Evolutionary conservation across 2,113 vertebrate genomes (phyloP), one percentile per base, ranked within the genome.

Genomic region (Strix aluco): DNA sequence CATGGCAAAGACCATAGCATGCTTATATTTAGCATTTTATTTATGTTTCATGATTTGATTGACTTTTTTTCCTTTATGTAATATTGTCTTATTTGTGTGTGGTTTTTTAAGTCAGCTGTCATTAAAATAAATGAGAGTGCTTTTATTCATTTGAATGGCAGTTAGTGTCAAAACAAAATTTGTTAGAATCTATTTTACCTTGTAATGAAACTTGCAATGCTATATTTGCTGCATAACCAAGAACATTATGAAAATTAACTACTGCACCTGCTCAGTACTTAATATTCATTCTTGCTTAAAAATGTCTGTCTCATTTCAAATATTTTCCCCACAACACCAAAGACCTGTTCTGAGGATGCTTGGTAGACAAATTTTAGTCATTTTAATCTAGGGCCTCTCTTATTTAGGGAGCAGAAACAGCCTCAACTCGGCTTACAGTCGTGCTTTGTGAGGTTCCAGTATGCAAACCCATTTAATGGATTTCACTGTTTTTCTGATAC

Each of bases 151-250:
- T 94, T 94, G 96, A 97, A 77, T 96, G 96, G 87, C 97, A 97
- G 92, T 91, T 86, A 79, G 71, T 94, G 96, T 97, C 96, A 97
- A 95, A 97, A 94, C 91, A 96, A 83, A 96, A 95, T 96, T 94
- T 95, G 85, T 94, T 92, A 95, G 72, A 38, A 65, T 92, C 72
- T 94, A 30, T 94, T 97, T 95, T 95, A 81, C 81, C 87, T 94
- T 93, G n/a, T 92, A 96, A 96, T 90, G 92, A 97, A 96, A 90
- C 81, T 86, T 95, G 79, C 49, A 93, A 86, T 88, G 89, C 87
- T 93, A 14, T 95, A 94, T 94, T 97, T 96, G 80, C 92, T 93
- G 62, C 94, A 94, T 89, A 95, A 96, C 81, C 80, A 78, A 74
- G 89, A 95, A 83, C 86, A 91, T 96, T 87, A 97, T 95, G 93